These are phyloP conservation scores for Tipula helvola DNA, from an alignment of 2,888 invertebrate genomes.

Conservation along the genomic window DNA sequence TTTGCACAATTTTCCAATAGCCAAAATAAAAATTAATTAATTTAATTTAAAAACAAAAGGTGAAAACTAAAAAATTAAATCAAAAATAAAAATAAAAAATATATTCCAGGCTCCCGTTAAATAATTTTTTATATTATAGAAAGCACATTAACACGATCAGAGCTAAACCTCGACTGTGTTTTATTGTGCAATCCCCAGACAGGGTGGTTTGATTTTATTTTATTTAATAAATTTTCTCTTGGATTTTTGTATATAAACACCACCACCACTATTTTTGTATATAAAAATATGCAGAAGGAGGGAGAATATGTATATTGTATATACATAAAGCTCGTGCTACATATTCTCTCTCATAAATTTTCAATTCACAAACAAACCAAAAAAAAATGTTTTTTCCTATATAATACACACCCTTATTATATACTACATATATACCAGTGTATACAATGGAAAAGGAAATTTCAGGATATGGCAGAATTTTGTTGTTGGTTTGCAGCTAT, in stretches of 20 bases:
- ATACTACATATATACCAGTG: background rate
- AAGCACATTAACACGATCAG: constrained; percentile 8
- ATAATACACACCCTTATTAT: background rate
- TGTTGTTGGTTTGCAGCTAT: background rate
- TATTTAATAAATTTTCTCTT: background rate
- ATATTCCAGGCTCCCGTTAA: background rate
- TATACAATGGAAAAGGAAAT: background rate
- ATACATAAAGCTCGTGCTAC: background rate
- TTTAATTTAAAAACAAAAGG: background rate
- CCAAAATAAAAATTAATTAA: background rate
- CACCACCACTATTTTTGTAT: background rate
- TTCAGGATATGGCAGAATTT: background rate
- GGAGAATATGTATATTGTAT: background rate
- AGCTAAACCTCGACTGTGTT: constrained; percentile 10
- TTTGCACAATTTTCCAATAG: background rate
- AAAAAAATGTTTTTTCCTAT: background rate
- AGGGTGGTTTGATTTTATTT: background rate
- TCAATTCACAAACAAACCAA: background rate
- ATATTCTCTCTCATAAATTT: background rate
- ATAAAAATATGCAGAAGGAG: background rate
- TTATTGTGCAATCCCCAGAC: constrained; percentile 10
- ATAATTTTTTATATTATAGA: background rate
- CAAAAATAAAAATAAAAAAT: constrained; percentile 4
- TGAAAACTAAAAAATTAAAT: background rate
- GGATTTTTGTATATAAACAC: background rate